These are phyloP conservation scores for Paramormyrops hopkinsi DNA, from an alignment of 2,797 vertebrate species.

Conservation along the genomic window DNA sequence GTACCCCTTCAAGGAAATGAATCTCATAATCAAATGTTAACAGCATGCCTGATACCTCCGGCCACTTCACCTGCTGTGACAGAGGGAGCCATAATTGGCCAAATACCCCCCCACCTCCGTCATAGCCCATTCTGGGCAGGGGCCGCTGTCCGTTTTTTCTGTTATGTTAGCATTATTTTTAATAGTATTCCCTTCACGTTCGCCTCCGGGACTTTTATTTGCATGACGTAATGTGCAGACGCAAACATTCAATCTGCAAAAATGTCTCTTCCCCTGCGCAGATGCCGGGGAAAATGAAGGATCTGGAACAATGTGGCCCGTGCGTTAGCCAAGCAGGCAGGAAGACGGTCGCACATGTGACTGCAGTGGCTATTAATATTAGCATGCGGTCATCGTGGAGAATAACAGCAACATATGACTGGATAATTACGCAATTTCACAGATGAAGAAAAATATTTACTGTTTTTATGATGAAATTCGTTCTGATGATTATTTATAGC, in stretches of 20 bases:
- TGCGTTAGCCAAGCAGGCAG: not conserved
- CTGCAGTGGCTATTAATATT: not conserved
- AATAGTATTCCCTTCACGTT: not conserved
- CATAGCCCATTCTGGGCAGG: not conserved
- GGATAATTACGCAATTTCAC: not conserved
- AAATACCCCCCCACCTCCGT: not conserved
- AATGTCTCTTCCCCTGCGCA: not conserved
- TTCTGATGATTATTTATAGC: not conserved
- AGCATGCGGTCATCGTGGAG: not conserved
- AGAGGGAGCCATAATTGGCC: not conserved
- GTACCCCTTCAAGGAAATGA: not conserved
- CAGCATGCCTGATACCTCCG: not conserved
- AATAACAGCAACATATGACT: not conserved
- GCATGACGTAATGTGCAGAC: not conserved
- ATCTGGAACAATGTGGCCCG: not conserved
- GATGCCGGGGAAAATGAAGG: conserved; percentile 1
- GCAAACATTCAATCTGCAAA: not conserved
- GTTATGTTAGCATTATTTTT: conserved; percentile 2
- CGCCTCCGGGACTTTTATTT: not conserved
- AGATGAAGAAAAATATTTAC: not conserved
- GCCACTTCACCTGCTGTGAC: not conserved
- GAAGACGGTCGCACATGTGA: not conserved
- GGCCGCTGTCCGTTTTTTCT: not conserved
- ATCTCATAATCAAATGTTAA: conserved; percentile 1
- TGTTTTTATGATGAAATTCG: not conserved